Percentiles rank a stretch among this genome's conserved stretches.
Evolutionary conservation across 2,113 vertebrate species (phyloP).

Genomic region (Ochotona curzoniae): DNA sequence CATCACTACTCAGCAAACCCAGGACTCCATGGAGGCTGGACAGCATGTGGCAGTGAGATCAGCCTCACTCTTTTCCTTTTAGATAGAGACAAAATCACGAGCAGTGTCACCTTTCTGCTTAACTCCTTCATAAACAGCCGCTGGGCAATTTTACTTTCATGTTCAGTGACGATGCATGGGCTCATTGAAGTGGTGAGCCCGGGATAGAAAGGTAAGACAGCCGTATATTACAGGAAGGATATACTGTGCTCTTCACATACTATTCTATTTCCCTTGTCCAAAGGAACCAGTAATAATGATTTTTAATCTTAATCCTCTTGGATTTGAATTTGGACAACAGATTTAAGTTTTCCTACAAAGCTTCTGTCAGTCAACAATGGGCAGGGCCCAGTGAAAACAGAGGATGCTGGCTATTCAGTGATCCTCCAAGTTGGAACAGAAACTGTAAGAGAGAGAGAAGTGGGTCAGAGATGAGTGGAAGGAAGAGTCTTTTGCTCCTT

Average conservation of each 20-base stretch:
- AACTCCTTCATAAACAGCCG: background rate
- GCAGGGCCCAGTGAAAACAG: background rate
- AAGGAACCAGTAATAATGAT: background rate
- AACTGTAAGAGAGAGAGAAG: background rate
- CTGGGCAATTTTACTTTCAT: background rate
- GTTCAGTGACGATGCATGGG: background rate
- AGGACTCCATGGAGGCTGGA: background rate
- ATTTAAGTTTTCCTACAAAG: background rate
- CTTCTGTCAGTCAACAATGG: background rate
- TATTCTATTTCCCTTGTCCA: background rate
- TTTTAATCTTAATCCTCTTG: background rate
- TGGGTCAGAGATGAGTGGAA: background rate
- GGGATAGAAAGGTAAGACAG: background rate
- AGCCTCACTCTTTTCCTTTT: background rate
- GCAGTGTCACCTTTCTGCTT: background rate
- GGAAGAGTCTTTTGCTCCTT: background rate
- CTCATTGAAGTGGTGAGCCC: background rate
- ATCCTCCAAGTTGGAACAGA: background rate
- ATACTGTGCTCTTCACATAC: background rate
- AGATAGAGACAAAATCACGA: background rate
- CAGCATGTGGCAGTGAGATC: background rate
- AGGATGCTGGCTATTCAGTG: background rate
- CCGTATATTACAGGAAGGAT: background rate
- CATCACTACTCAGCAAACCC: background rate
- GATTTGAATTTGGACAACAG: slow-evolving; percentile 27